These are phyloP conservation scores for Eolophus roseicapilla DNA, from an alignment of 2,113 vertebrate genomes.

Conservation along the genomic window DNA sequence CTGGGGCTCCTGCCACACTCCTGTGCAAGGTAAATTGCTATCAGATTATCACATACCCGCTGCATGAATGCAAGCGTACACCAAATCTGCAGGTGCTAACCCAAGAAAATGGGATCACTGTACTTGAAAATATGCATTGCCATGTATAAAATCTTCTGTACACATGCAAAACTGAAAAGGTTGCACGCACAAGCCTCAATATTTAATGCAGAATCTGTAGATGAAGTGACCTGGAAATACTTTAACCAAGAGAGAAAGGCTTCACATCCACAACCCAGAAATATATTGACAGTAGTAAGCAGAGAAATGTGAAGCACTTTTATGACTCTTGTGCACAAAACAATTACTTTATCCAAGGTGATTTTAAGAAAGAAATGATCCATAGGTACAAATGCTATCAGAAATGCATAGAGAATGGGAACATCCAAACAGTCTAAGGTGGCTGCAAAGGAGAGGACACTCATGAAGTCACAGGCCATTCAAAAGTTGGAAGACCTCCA, in stretches of 20 bases:
- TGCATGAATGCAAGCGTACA: not conserved
- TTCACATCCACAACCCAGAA: not conserved
- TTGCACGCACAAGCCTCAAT: not conserved
- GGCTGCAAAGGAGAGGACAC: accelerated
- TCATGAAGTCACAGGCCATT: not conserved
- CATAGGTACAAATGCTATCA: not conserved
- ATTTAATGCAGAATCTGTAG: not conserved
- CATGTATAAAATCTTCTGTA: not conserved
- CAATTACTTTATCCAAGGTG: not conserved
- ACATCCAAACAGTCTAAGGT: not conserved
- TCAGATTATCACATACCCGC: not conserved
- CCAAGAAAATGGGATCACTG: not conserved
- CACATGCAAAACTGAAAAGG: not conserved
- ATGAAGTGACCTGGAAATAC: not conserved
- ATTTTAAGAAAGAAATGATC: not conserved
- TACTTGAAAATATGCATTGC: not conserved
- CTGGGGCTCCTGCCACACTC: not conserved
- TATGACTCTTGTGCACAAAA: not conserved
- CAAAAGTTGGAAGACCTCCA: not conserved
- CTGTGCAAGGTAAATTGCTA: not conserved
- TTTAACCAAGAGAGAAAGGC: not conserved
- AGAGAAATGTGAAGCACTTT: not conserved
- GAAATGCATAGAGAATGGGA: not conserved
- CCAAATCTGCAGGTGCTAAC: not conserved
- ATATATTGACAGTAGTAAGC: not conserved